Conservation (phyloP, 2,797 vertebrate species). For the Danio jaintianensis region DNA sequence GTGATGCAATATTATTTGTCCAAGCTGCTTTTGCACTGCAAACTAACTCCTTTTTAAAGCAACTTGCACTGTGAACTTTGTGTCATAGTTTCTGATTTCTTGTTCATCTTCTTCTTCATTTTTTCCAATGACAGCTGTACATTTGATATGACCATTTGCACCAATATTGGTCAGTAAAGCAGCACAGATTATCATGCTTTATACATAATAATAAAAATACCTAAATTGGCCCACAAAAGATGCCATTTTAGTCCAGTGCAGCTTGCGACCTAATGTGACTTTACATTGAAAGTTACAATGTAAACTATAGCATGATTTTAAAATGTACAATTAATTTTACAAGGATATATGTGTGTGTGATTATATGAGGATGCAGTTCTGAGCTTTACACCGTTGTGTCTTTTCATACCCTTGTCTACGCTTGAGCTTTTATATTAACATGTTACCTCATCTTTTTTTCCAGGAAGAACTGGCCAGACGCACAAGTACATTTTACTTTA, state of each 20-base stretch:
- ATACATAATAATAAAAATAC: not conserved
- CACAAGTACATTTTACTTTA: not conserved
- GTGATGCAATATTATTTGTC: slow-evolving; percentile 6
- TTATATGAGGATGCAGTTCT: not conserved
- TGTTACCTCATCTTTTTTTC: not conserved
- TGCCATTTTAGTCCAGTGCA: not conserved
- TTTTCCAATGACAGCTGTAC: no score
- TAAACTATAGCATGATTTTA: not conserved
- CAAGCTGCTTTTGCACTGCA: slow-evolving; percentile 15
- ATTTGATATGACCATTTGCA: not conserved
- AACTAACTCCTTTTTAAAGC: not conserved
- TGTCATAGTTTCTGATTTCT: not conserved
- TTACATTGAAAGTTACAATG: not conserved
- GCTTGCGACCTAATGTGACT: not conserved
- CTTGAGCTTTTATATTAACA: slow-evolving; percentile 3
- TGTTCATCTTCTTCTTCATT: no score
- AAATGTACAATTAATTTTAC: not conserved
- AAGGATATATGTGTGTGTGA: not conserved
- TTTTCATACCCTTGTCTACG: not conserved
- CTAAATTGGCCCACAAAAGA: not conserved
- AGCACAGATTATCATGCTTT: not conserved
- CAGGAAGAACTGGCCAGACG: not conserved
- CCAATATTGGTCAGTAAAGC: not conserved
- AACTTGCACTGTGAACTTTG: not conserved
- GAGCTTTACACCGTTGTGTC: not conserved